Percentiles rank a stretch among this genome's conserved stretches.
Conservation (phyloP, 2,113 vertebrate species). For the Lasiurus borealis region DNA sequence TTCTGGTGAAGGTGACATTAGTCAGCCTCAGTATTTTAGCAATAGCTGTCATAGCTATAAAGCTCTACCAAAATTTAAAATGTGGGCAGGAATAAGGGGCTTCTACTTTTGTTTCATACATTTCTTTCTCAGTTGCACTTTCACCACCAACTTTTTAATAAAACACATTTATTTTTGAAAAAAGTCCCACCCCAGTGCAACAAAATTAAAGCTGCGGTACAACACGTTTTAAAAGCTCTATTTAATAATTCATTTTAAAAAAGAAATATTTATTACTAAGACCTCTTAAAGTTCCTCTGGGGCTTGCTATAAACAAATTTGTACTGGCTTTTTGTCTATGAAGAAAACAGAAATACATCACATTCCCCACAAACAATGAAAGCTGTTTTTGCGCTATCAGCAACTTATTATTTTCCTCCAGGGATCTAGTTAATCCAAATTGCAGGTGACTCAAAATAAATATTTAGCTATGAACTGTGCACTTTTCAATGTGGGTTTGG, state of each 20-base stretch:
- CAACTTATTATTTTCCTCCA: neutral
- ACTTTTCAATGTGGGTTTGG: slow-evolving; percentile 52
- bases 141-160: slow-evolving; percentile 16
- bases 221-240: slow-evolving; percentile 46
- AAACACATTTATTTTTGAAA: slow-evolving; percentile 49
- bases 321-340: slow-evolving; percentile 4
- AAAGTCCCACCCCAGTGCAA: slow-evolving; percentile 49
- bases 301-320: slow-evolving; percentile 42
- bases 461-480: neutral
- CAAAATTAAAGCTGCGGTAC: slow-evolving; percentile 20
- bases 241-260: slow-evolving; percentile 67
- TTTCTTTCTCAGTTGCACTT: slow-evolving; percentile 49
- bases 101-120: neutral
- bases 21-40: slow-evolving; percentile 5
- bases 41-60: neutral
- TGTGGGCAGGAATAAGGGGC: neutral
- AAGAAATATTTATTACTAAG: slow-evolving; percentile 58
- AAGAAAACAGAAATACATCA: slow-evolving; percentile 35
- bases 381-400: slow-evolving; percentile 2
- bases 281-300: slow-evolving; percentile 39
- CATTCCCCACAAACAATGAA: neutral
- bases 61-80: neutral
- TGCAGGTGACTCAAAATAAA: slow-evolving; percentile 17
- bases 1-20: neutral
- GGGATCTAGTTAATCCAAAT: slow-evolving; percentile 9